A percentile compares a stretch with the other conserved stretches of the same genome.
Evolutionary conservation across 1,140 invertebrate species (phyloP).

Genomic region (Archivesica marissinica): DNA sequence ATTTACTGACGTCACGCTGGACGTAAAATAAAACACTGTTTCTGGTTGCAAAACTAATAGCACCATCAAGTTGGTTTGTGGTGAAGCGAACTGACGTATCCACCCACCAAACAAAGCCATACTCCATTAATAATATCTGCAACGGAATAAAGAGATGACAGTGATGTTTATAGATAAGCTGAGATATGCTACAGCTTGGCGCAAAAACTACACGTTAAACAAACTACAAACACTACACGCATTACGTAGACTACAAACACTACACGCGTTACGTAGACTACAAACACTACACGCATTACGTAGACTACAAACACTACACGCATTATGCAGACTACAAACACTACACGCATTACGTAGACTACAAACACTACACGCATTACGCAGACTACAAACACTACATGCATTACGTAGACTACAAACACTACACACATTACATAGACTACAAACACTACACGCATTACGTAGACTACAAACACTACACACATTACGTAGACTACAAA

Average conservation of each 20-base stretch:
- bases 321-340: too few relatives aligned
- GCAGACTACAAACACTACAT: not conserved
- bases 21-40: slow-evolving; percentile 17
- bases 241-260: not conserved
- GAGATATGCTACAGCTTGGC: not conserved
- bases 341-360: not conserved
- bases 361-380: not conserved
- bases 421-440: not conserved
- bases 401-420: too few relatives aligned
- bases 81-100: slow-evolving; percentile 14
- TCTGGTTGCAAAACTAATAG: not conserved
- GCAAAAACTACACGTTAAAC: not conserved
- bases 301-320: not conserved
- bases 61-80: not conserved
- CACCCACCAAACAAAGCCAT: slow-evolving; percentile 48
- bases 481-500: too few relatives aligned
- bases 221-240: not conserved
- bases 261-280: not conserved
- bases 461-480: not conserved
- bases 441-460: not conserved
- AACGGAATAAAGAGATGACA: not conserved
- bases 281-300: not conserved
- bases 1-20: not conserved
- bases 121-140: slow-evolving; percentile 36
- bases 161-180: not conserved